Base-by-base conservation (phyloP, 2,113 vertebrate species). In the Callithrix jacchus region DNA sequence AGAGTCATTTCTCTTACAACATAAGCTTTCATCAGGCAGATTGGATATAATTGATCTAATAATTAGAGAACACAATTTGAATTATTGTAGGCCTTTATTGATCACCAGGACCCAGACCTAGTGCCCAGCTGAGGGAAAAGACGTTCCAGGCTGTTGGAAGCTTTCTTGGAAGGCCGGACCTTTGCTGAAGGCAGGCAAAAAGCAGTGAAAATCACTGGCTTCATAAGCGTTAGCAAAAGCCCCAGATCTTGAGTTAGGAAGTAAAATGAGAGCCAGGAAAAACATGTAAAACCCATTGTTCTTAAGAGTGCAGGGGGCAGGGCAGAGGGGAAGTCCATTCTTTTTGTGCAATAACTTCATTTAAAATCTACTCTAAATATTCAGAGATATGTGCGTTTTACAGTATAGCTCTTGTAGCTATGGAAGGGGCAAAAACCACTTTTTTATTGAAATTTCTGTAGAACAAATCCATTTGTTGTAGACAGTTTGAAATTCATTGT, bases 121-220 rank as follows among this genome's bases (percentile, higher is more conserved):
- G n/a, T 5, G 73, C 32, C 58, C 58, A 35, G 87, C 18, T 20
- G 56, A 77, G n/a, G 68, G 35, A 77, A 52, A 68, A 18, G 10
- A 9, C 64, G 9, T 4, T 42, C 23, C 13, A 10, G 0, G 12
- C 49, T n/a, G 0, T 17, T 3, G 1, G 0, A 37, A 47, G 74
- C 56, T 74, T 5, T 27, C 23, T 17, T 35, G 79, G 52, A 35
- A n/a, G 58, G 25, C 30, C 1, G 14, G 20, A 30, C 32, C 89
- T 89, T 56, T 74, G 35, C 32, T 2, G 17, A 32, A 45, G n/a
- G 64, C 18, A 9, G 3, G 23, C 4, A 13, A 68, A 56, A 54
- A 49, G 49, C 47, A 7, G 0, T 35, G 70, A 21, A 49, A 23
- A 21, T 21, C 5, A 0, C 5, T 37, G 7, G 16, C 0, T 64